Evolutionary conservation across 2,797 vertebrate genomes (phyloP).

Genomic region (Pipistrellus nathusii): DNA sequence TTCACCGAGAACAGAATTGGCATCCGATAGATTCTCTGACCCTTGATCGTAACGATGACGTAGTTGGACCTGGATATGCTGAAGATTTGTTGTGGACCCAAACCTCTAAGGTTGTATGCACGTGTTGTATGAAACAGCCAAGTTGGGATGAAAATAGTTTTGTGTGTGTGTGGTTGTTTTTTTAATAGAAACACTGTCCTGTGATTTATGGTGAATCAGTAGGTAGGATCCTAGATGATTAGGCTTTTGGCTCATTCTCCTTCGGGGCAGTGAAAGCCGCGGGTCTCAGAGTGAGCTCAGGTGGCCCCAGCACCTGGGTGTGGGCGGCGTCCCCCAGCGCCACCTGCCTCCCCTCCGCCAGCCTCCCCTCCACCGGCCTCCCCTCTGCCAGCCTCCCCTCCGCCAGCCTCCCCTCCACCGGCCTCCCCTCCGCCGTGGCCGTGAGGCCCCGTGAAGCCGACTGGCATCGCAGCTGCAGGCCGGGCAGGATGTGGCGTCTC

Average conservation of each 20-base stretch:
- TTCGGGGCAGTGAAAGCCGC: background rate
- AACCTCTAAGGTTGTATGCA: background rate
- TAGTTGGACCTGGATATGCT: background rate
- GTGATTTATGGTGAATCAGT: background rate
- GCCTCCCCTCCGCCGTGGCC: accelerated
- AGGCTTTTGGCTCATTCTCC: background rate
- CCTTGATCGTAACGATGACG: background rate
- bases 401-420: too few relatives aligned
- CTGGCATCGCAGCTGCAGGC: background rate
- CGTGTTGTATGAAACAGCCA: background rate
- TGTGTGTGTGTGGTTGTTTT: too few relatives aligned
- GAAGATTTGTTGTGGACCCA: background rate
- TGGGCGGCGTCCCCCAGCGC: background rate
- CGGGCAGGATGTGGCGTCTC: too few relatives aligned
- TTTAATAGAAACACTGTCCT: background rate
- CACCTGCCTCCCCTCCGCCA: too few relatives aligned
- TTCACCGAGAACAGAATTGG: slow-evolving; percentile 47
- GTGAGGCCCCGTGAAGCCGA: accelerated
- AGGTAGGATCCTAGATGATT: background rate
- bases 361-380: accelerated
- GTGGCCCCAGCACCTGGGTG: background rate
- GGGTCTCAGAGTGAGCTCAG: background rate
- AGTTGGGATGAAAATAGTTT: background rate
- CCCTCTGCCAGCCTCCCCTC: too few relatives aligned
- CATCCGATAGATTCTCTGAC: slow-evolving; percentile 20